These are phyloP conservation scores for Hydroisotoma schaefferi DNA, from an alignment of 2,888 invertebrate species.

Conservation along the genomic window DNA sequence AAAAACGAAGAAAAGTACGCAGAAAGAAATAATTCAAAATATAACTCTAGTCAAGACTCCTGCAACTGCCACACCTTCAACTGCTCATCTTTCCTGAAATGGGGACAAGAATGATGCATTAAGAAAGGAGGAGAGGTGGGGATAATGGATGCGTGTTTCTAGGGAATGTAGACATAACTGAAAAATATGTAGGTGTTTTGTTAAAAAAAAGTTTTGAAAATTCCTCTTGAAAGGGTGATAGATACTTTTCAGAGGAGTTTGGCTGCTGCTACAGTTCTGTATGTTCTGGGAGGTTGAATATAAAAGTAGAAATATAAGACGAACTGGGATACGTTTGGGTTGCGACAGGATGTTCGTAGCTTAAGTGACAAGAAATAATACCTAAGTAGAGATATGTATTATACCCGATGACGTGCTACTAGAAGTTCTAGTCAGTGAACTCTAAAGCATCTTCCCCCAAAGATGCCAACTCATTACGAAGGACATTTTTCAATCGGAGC, in stretches of 20 bases:
- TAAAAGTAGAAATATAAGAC: too few species aligned
- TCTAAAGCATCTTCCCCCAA: too few species aligned
- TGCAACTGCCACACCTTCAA: constrained; percentile 2
- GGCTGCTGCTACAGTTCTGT: too few species aligned
- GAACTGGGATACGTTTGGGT: too few species aligned
- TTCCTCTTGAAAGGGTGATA: background rate
- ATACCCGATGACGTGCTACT: too few species aligned
- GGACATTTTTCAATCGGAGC: constrained; percentile 45
- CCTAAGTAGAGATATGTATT: too few species aligned
- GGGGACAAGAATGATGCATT: background rate
- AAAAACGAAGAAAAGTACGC: too few species aligned
- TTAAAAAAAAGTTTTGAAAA: background rate
- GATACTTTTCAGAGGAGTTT: constrained; percentile 3
- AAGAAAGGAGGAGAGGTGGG: background rate
- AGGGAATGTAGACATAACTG: background rate
- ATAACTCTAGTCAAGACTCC: background rate
- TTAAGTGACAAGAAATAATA: too few species aligned
- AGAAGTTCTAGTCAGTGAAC: too few species aligned
- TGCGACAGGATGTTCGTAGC: too few species aligned
- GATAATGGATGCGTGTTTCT: constrained; percentile 1
- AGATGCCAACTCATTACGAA: constrained; percentile 45
- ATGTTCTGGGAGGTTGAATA: too few species aligned
- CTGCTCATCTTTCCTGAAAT: background rate
- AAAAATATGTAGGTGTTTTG: constrained; percentile 7
- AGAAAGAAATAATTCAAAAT: background rate